These are phyloP conservation scores for Pasiphila rectangulata DNA, from an alignment of 2,888 invertebrate genomes.

Conservation along the genomic window DNA sequence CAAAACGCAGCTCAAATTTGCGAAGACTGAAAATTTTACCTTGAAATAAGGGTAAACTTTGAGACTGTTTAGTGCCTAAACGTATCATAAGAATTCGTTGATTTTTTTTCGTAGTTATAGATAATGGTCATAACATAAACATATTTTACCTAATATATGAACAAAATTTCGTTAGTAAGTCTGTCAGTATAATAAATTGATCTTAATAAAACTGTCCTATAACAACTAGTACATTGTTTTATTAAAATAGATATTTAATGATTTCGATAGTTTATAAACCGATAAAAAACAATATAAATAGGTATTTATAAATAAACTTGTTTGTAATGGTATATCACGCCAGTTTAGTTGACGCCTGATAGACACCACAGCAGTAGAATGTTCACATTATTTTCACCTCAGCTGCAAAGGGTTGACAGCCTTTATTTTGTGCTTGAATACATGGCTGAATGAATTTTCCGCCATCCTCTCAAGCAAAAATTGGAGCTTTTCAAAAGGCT, in stretches of 20 bases:
- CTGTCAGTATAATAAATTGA: background rate
- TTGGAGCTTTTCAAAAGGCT: constrained; percentile 40
- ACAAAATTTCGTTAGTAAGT: background rate
- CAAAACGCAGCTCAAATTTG: constrained; percentile 14
- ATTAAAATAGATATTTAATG: background rate
- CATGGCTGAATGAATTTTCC: background rate
- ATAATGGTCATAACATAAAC: background rate
- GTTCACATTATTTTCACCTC: constrained; percentile 1
- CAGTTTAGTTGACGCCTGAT: background rate
- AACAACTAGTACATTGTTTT: background rate
- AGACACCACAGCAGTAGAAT: background rate
- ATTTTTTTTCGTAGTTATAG: background rate
- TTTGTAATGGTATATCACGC: background rate
- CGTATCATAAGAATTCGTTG: background rate
- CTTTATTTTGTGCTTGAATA: background rate
- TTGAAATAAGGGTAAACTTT: background rate
- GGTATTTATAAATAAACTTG: background rate
- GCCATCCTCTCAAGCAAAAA: constrained; percentile 19
- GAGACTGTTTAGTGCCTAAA: background rate
- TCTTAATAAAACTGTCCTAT: background rate
- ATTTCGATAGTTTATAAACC: background rate
- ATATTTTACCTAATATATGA: background rate
- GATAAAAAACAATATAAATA: background rate
- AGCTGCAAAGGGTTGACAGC: no score
- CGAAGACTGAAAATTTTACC: constrained; percentile 5